Evolutionary conservation across 2,797 vertebrate genomes (phyloP), one percentile per base, ranked within the genome.

Genomic region (Microhierax caerulescens): DNA sequence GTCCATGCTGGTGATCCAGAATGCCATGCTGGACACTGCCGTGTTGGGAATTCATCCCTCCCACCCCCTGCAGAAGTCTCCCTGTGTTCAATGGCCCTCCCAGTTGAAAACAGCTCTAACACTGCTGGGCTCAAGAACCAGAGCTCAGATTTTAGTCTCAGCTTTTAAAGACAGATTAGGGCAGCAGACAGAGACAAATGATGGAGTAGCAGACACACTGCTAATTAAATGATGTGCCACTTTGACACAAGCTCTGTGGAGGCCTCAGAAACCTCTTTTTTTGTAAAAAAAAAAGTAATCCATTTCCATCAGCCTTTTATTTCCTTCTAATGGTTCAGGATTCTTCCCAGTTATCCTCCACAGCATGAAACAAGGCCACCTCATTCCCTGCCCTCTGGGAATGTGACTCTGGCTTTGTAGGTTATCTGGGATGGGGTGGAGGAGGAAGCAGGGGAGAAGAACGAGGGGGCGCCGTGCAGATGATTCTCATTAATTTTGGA

Each of bases 401-500:
- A 67, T 5, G 8, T 12, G 79, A 50, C 34, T 45, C 21, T 61
- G 53, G 22, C 85, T 89, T 59, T 79, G 77, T 23, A 65, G 77
- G 76, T 86, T 81, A 82, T 13, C 93, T 65, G 83, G 61, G 69
- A 8, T 63, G 45, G 25, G 27, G 43, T 45, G 69, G 65, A 68
- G 90, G 56, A 87, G 59, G 85, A 88, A 89, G 59, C 30, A 27
- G 77, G 32, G 61, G 7, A 84, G 67, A 47, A 51, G 53, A 56
- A 87, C 0, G 9, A 47, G 7, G 63, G 91, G 63, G 78, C 60
- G 80, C 54, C 0, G 1, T 79, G 83, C 84, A 78, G 92, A 92
- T 64, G 92, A 92, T 86, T 36, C 88, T 89, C 81, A 93, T 96
- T 92, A 83, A 91, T 87, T 96, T 95, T 94, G 93, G 95, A 97